phyloP scores from a whole-genome alignment of 2,797 vertebrate species.

The Parauchenoglanis punctatus region DNA sequence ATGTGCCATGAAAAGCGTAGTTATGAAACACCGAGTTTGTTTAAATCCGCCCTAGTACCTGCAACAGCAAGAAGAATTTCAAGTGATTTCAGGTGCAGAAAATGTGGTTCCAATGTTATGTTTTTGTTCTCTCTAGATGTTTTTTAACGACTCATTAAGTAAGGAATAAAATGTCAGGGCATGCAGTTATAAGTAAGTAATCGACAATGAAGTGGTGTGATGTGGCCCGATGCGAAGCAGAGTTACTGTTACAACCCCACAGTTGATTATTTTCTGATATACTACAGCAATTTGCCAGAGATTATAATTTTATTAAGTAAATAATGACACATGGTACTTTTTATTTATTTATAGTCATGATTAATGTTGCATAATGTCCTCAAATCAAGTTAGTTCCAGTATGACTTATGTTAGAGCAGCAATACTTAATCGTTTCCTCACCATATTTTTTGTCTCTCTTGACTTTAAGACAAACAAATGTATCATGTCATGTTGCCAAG shows the following conservation, averaged over 20 bases:
- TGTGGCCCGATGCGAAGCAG: not conserved
- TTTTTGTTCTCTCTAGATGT: not conserved
- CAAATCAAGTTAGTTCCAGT: not conserved
- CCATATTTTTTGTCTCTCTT: not conserved
- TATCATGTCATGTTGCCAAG: not conserved
- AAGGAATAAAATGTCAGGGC: not conserved
- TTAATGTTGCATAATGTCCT: not conserved
- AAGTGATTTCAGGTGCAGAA: not conserved
- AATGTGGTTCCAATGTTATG: not conserved
- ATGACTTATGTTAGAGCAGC: not conserved
- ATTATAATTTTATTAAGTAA: not conserved
- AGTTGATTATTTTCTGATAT: not conserved
- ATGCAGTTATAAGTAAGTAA: not conserved
- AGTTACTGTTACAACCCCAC: not conserved
- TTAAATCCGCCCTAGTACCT: not conserved
- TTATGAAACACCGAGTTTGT: not conserved
- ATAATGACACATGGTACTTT: not conserved
- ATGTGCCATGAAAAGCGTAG: conserved; percentile 3
- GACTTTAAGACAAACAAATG: not conserved
- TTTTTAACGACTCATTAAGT: conserved; percentile 10
- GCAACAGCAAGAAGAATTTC: not conserved
- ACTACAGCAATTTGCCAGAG: not conserved
- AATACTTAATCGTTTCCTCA: not conserved
- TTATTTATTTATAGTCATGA: not conserved
- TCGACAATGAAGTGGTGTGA: not conserved